Percentiles rank a stretch among this genome's conserved stretches.
Evolutionary conservation across 2,888 invertebrate species (phyloP).

Genomic region (Leptura quadrifasciata): DNA sequence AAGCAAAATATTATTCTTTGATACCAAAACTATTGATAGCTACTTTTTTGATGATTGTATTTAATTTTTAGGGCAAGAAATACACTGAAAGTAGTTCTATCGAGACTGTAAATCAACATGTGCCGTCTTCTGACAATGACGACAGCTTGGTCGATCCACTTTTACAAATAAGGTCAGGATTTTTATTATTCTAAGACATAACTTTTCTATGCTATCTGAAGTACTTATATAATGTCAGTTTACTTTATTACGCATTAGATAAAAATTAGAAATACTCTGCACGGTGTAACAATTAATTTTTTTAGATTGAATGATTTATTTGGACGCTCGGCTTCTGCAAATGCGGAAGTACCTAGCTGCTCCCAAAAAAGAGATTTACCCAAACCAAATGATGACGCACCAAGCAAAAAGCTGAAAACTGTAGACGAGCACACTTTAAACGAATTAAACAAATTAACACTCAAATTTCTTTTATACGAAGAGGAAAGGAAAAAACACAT

Average conservation of each 20-base stretch:
- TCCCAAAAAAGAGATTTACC: conserved; percentile 8
- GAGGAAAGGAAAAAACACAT: conserved; percentile 31
- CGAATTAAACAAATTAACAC: not conserved
- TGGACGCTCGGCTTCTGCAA: not conserved
- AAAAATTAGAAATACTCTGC: too few species aligned
- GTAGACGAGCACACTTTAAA: not conserved
- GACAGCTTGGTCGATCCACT: not conserved
- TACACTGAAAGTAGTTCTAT: not conserved
- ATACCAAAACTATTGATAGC: not conserved
- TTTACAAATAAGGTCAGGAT: not conserved
- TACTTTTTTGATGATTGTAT: not conserved
- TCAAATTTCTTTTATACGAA: conserved; percentile 19
- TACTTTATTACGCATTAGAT: too few species aligned
- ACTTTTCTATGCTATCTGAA: too few species aligned
- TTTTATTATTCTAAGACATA: not conserved
- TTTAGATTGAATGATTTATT: not conserved
- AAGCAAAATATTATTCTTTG: conserved; percentile 15
- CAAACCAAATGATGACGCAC: not conserved
- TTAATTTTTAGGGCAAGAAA: conserved; percentile 27
- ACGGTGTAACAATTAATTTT: too few species aligned
- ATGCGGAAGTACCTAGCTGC: not conserved
- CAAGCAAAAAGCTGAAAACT: conserved; percentile 1
- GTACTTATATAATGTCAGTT: too few species aligned
- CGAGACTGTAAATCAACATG: not conserved
- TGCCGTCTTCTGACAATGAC: not conserved